A percentile compares a stretch with the other conserved stretches of the same genome.
These are phyloP conservation scores for Dissostichus mawsoni DNA, from an alignment of 2,113 vertebrate genomes.

Conservation along the genomic window DNA sequence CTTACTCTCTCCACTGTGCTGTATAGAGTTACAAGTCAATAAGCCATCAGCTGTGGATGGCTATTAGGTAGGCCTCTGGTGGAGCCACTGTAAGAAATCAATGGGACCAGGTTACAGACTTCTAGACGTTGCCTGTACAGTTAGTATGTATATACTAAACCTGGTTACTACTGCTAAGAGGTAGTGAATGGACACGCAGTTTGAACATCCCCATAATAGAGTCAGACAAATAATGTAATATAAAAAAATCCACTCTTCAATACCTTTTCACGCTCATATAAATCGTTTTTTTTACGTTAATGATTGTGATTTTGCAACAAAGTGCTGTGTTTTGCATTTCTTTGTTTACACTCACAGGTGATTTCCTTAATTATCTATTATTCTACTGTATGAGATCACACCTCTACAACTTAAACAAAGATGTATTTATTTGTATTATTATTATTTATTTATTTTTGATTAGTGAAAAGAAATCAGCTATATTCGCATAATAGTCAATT, in stretches of 20 bases:
- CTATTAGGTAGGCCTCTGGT: constrained; percentile 45
- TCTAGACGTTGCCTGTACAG: constrained; percentile 16
- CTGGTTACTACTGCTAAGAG: constrained; percentile 3
- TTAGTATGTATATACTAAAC: background rate
- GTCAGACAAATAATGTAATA: background rate
- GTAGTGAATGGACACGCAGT: background rate
- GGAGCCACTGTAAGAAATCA: constrained; percentile 67
- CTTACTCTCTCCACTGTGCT: constrained; percentile 74
- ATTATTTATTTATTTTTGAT: background rate
- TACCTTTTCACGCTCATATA: background rate
- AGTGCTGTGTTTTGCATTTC: background rate
- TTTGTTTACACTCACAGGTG: background rate
- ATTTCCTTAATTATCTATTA: background rate
- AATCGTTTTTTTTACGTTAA: background rate
- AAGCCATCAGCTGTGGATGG: constrained; percentile 58
- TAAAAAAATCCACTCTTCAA: constrained; percentile 40
- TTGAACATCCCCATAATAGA: constrained; percentile 3
- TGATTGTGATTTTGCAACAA: background rate
- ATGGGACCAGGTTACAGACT: constrained; percentile 58
- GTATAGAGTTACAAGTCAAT: constrained; percentile 75
- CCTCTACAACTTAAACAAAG: background rate
- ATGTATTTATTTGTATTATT: too few species aligned
- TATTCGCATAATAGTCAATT: background rate
- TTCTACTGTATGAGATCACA: background rate
- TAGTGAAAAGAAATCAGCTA: background rate